These are phyloP conservation scores for Phaonia tiefii DNA, from an alignment of 2,888 invertebrate genomes.

Conservation along the genomic window DNA sequence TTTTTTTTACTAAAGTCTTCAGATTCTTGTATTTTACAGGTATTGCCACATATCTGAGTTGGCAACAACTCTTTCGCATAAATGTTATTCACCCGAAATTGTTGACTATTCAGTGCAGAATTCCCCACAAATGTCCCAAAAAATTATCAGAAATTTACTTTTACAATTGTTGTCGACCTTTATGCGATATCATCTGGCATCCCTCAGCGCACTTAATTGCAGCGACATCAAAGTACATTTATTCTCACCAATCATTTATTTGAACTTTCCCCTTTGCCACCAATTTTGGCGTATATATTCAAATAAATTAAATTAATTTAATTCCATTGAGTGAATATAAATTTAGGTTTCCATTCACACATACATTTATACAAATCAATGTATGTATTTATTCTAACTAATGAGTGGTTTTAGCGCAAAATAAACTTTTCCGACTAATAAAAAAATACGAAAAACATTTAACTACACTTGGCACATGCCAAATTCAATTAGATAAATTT, in stretches of 20 bases:
- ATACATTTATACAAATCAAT: too few species aligned
- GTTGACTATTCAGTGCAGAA: too few species aligned
- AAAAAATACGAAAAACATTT: conserved; percentile 43
- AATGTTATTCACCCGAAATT: too few species aligned
- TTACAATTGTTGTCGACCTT: not conserved
- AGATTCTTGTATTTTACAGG: too few species aligned
- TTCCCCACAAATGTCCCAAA: not conserved
- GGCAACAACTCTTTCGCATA: too few species aligned
- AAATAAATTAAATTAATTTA: conserved; percentile 32
- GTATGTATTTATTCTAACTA: conserved; percentile 16
- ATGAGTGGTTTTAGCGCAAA: conserved; percentile 32
- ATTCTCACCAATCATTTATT: conserved; percentile 6
- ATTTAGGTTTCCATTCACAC: conserved; percentile 14
- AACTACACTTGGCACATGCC: conserved; percentile 45
- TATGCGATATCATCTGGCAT: too few species aligned
- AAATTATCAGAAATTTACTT: not conserved
- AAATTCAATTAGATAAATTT: conserved; percentile 57
- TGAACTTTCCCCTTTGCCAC: not conserved
- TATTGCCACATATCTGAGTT: too few species aligned
- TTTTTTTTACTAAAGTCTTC: too few species aligned
- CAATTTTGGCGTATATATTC: conserved; percentile 12
- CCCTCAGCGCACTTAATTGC: not conserved
- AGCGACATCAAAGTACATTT: not conserved
- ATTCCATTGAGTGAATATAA: conserved; percentile 29
- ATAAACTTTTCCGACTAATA: conserved; percentile 1